phyloP scores from a whole-genome alignment of 2,797 vertebrate species.

The Sphenopsis melanotis region DNA sequence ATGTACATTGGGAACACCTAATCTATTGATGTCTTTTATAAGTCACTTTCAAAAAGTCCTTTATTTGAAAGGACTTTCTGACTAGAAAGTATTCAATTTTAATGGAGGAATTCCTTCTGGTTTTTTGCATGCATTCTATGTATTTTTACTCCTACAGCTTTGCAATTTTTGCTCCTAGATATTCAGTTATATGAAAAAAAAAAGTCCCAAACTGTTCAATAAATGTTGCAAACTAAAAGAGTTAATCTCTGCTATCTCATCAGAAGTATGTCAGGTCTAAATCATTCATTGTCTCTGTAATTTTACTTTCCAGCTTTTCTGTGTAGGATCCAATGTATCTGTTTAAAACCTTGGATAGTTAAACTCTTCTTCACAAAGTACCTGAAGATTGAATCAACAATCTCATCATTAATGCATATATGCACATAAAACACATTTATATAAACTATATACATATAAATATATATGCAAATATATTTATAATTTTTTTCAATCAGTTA shows the following conservation, averaged over 20 bases:
- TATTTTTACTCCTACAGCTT: background rate
- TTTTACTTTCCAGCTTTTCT: background rate
- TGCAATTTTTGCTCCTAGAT: background rate
- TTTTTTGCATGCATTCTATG: background rate
- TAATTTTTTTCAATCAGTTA: background rate
- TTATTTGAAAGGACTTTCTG: background rate
- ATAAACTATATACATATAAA: background rate
- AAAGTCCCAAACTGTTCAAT: background rate
- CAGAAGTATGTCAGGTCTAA: background rate
- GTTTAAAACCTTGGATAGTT: background rate
- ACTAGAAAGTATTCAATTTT: background rate
- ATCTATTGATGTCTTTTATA: background rate
- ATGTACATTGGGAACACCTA: background rate
- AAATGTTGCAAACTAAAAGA: background rate
- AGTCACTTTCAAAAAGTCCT: background rate
- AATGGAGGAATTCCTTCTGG: background rate
- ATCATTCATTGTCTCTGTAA: background rate
- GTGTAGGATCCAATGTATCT: background rate
- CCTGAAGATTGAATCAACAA: background rate
- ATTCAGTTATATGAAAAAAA: background rate
- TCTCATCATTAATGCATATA: background rate
- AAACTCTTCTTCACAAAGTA: background rate
- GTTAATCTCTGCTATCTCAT: background rate
- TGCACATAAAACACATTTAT: background rate
- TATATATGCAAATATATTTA: background rate